A percentile compares a stretch with the other conserved stretches of the same genome.
Conservation (phyloP, 2,797 vertebrate species). For the Avahi laniger region DNA sequence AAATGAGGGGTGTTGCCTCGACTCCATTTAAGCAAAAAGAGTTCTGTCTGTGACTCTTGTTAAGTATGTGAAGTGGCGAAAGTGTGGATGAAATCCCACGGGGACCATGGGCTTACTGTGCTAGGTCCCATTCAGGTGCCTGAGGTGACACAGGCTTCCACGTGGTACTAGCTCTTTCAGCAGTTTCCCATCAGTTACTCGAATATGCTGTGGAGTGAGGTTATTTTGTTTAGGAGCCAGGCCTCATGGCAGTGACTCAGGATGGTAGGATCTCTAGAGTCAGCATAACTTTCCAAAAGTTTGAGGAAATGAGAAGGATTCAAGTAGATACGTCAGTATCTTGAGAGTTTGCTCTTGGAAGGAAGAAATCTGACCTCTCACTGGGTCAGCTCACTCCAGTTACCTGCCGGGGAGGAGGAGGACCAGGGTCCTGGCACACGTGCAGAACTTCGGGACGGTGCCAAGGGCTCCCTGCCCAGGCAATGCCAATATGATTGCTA, state of each 20-base stretch:
- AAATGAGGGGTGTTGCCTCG: not conserved
- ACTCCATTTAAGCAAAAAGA: not conserved
- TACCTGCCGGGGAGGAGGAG: not conserved
- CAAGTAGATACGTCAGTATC: not conserved
- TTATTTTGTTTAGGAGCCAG: not conserved
- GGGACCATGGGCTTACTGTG: not conserved
- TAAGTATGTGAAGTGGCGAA: not conserved
- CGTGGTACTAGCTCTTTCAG: rapidly evolving
- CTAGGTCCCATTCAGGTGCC: not conserved
- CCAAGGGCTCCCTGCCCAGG: not conserved
- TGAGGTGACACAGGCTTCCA: rapidly evolving
- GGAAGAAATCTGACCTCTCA: not conserved
- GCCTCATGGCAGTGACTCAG: not conserved
- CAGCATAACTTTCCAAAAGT: not conserved
- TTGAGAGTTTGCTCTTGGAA: not conserved
- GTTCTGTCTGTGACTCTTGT: not conserved
- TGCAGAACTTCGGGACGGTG: not conserved
- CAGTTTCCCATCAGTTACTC: not conserved
- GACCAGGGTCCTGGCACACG: no score
- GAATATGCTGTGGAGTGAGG: not conserved
- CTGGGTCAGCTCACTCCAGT: not conserved
- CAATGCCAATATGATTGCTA: rapidly evolving
- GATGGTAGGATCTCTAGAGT: not conserved
- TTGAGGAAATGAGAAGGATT: not conserved
- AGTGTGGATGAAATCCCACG: not conserved